Percentiles rank a stretch among this genome's conserved stretches.
Conservation (phyloP, 2,888 invertebrate species). For the Choristoneura rosaceana region DNA sequence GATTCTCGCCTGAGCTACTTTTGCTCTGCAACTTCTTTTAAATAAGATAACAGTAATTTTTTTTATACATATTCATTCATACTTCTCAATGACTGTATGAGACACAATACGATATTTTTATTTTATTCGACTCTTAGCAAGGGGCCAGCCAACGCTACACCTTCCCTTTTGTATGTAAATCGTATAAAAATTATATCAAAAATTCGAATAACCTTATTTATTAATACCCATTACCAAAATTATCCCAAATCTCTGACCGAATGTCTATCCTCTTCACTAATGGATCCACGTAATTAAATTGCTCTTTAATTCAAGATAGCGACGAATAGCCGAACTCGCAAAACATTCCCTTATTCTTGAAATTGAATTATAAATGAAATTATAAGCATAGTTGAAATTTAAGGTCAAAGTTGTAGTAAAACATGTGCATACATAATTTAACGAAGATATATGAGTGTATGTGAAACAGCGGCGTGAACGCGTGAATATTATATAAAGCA, state of each 20-base stretch:
- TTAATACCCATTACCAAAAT: background rate
- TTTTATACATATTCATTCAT: too few species aligned
- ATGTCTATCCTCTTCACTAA: conserved; percentile 12
- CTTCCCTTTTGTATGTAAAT: too few species aligned
- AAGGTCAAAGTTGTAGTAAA: background rate
- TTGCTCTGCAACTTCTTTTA: too few species aligned
- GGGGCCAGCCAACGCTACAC: too few species aligned
- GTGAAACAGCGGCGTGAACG: conserved; percentile 23
- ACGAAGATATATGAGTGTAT: background rate
- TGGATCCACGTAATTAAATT: conserved; percentile 29
- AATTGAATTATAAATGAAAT: background rate
- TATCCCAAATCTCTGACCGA: background rate
- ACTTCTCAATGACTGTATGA: too few species aligned
- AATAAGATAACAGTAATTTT: too few species aligned
- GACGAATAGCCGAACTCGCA: background rate
- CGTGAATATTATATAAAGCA: conserved; percentile 32
- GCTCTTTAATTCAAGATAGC: conserved; percentile 1
- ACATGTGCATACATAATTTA: background rate
- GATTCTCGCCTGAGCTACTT: too few species aligned
- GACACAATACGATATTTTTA: too few species aligned
- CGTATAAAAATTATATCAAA: background rate
- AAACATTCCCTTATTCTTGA: conserved; percentile 16
- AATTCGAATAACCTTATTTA: background rate
- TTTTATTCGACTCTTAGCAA: too few species aligned
- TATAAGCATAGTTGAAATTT: conserved; percentile 10